phyloP scores from a whole-genome alignment of 2,113 vertebrate species.

The Perca schrenkii region DNA sequence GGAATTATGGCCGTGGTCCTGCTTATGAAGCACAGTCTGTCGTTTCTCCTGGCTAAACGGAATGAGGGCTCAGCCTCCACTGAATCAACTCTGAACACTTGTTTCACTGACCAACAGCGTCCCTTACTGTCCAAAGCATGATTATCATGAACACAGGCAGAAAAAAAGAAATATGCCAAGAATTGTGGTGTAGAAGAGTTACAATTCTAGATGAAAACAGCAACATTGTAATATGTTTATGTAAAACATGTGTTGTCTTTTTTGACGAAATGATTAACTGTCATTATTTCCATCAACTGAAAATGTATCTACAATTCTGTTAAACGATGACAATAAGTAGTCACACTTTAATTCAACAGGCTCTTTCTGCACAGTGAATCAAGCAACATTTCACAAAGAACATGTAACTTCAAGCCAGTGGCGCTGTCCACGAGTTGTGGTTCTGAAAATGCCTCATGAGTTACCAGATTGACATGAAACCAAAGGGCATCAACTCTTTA shows the following conservation, averaged over 20 bases:
- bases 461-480: not conserved
- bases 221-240: not conserved
- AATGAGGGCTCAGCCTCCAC: slow-evolving; percentile 21
- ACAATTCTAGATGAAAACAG: not conserved
- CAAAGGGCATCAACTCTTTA: not conserved
- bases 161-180: not conserved
- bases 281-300: not conserved
- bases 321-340: not conserved
- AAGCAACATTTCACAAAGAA: not conserved
- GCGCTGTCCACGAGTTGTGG: slow-evolving; percentile 2
- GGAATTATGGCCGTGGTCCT: not conserved
- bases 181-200: not conserved
- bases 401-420: not conserved
- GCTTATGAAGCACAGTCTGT: not conserved
- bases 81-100: not conserved
- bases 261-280: not conserved
- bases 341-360: not conserved
- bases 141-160: slow-evolving; percentile 9
- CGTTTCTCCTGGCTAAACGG: not conserved
- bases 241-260: not conserved
- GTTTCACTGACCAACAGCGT: slow-evolving; percentile 64
- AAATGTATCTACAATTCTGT: not conserved
- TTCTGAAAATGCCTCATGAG: not conserved
- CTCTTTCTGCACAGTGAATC: not conserved
- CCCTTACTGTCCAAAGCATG: slow-evolving; percentile 56